These are phyloP conservation scores for Lysiphlebus fabarum DNA, from an alignment of 1,140 invertebrate species.

Conservation along the genomic window DNA sequence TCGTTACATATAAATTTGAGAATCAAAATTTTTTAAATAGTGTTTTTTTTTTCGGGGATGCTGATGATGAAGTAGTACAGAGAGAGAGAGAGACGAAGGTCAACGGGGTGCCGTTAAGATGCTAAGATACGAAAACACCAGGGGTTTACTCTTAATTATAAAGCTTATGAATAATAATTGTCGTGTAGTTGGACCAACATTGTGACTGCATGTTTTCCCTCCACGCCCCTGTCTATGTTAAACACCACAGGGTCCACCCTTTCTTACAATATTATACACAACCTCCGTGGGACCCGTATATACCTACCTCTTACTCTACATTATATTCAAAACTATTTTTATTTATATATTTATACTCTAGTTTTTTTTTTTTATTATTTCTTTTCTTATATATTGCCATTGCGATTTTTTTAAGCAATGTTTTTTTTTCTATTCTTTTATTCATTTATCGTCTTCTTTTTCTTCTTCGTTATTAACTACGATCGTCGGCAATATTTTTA, in stretches of 20 bases:
- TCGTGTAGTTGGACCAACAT: slow-evolving; percentile 51
- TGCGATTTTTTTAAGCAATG: too few relatives aligned
- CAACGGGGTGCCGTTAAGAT: slow-evolving; percentile 35
- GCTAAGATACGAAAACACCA: slow-evolving; percentile 32
- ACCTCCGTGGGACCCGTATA: slow-evolving; percentile 31
- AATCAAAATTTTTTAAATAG: too few relatives aligned
- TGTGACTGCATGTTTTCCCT: slow-evolving; percentile 47
- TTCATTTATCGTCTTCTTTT: background rate
- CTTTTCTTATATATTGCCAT: too few relatives aligned
- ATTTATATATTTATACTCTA: too few relatives aligned
- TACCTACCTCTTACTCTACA: slow-evolving; percentile 5
- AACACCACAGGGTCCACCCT: slow-evolving; percentile 36
- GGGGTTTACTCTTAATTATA: slow-evolving; percentile 46
- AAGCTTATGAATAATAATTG: slow-evolving; percentile 53
- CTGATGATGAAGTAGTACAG: background rate
- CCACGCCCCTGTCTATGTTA: slow-evolving; percentile 44
- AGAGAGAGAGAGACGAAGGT: background rate
- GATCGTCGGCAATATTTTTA: slow-evolving; percentile 2
- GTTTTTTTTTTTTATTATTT: too few relatives aligned
- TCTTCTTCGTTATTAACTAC: slow-evolving; percentile 8
- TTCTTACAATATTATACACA: slow-evolving; percentile 35
- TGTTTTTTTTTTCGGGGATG: background rate
- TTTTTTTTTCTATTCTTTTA: slow-evolving; percentile 19
- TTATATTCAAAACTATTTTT: too few relatives aligned
- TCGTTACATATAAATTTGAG: too few relatives aligned